Evolutionary conservation across 2,888 invertebrate genomes (phyloP), one percentile per base, ranked within the genome.

Genomic region (Dicranocentrus wangi): DNA sequence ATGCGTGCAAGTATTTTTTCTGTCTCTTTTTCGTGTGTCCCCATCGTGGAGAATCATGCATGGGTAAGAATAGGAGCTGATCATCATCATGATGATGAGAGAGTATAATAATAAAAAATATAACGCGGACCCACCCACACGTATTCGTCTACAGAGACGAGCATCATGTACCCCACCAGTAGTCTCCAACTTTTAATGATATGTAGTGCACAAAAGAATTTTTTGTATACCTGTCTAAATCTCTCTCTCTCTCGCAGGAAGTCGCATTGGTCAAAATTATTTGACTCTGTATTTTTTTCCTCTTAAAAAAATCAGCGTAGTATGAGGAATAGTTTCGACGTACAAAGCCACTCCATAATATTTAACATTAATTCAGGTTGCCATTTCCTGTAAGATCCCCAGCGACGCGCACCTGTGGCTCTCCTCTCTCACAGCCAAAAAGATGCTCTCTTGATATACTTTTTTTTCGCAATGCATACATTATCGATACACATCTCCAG

Each of bases 341-440:
- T 13, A 42, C 7, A 7, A 42, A 42, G 7, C 7, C 8, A 42
- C 8, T 13, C 13, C 7, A 42, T 7, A 10, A 13, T n/a, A n/a
- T n/a, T n/a, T n/a, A n/a, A 17, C 15, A 15, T 51, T n/a, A n/a
- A 51, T 51, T 17, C 17, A 69, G 69, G 69, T 69, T 55, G 28
- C 69, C 58, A 70, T 70, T 70, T 70, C 70, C 70, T 70, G 70
- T 53, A 70, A 70, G 70, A 70, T 70, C 58, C n/a, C 3, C 32
- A 32, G 10, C 32, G 32, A n/a, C 32, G 32, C 3, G 32, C 32
- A 32, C 32, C 32, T 32, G 32, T 32, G 32, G 32, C 3, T 32
- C n/a, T n/a, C n/a, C n/a, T n/a, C n/a, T n/a, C n/a, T n/a, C n/a
- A n/a, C 10, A 32, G 3, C 3, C 32, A 32, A 10, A 32, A 32